These are phyloP conservation scores for Cebuella pygmaea DNA, from an alignment of 2,797 vertebrate species.

Conservation along the genomic window DNA sequence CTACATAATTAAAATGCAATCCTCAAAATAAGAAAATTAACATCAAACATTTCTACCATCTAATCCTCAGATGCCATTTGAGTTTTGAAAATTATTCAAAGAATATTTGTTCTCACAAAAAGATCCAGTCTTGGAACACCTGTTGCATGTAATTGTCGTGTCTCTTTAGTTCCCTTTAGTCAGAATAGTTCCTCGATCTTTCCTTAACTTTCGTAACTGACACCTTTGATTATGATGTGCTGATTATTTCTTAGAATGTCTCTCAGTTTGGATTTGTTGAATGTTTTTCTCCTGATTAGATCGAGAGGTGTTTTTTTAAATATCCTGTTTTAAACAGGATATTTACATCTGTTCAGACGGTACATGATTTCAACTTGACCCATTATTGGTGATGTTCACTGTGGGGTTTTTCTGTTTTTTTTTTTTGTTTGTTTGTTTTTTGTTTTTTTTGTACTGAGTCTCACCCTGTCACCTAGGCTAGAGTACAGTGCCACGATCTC, in stretches of 20 bases:
- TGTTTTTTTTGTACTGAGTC: neutral
- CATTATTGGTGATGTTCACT: neutral
- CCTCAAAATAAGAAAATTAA: neutral
- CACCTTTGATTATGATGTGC: neutral
- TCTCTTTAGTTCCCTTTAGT: neutral
- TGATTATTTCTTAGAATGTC: neutral
- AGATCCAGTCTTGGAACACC: neutral
- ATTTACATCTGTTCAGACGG: neutral
- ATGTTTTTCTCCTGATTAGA: neutral
- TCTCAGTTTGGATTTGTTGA: neutral
- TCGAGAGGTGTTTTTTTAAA: neutral
- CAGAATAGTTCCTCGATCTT: neutral
- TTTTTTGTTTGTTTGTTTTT: neutral
- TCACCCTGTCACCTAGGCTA: neutral
- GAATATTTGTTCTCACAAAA: neutral
- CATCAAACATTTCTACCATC: neutral
- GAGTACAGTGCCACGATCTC: neutral
- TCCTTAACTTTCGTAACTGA: neutral
- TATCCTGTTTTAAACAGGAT: neutral
- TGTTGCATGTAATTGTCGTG: neutral
- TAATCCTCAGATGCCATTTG: neutral
- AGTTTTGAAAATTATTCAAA: neutral
- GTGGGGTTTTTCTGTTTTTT: neutral
- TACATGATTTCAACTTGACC: neutral
- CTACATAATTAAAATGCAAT: neutral